Evolutionary conservation across 2,888 invertebrate species (phyloP).

Genomic region (Horisme vitalbata): DNA sequence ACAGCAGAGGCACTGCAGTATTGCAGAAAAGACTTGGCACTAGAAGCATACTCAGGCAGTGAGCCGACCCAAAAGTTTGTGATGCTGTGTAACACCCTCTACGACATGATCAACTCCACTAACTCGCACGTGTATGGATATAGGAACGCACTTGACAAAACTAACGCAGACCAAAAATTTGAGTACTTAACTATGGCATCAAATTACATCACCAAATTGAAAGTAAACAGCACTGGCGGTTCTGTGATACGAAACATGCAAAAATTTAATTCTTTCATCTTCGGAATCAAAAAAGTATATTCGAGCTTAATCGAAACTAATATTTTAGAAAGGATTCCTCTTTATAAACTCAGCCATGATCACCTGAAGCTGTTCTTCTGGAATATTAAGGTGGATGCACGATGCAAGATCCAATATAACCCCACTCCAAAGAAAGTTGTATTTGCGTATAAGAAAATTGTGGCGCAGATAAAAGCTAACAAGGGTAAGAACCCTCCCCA

Average conservation of each 20-base stretch:
- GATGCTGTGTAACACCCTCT: constrained; percentile 8
- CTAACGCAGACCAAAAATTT: constrained; percentile 10
- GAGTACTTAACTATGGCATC: constrained; percentile 3
- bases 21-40: constrained; percentile 8
- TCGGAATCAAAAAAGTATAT: constrained; percentile 9
- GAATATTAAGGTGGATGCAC: constrained; percentile 9
- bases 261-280: background rate
- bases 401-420: background rate
- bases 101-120: constrained; percentile 5
- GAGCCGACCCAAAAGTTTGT: constrained; percentile 13
- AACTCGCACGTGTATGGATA: constrained; percentile 5
- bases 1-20: constrained; percentile 3
- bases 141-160: constrained; percentile 7
- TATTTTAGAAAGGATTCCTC: constrained; percentile 3
- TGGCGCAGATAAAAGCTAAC: constrained; percentile 6
- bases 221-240: background rate
- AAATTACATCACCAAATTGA: constrained; percentile 5
- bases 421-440: constrained; percentile 6
- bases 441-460: constrained; percentile 8
- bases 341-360: constrained; percentile 10
- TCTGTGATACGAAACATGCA: background rate
- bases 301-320: constrained; percentile 5
- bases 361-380: constrained; percentile 6
- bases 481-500: constrained; percentile 6
- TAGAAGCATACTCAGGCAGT: background rate